A percentile compares a stretch with the other conserved stretches of the same genome.
Conservation (phyloP, 2,888 invertebrate species). For the Morpho achilles region DNA sequence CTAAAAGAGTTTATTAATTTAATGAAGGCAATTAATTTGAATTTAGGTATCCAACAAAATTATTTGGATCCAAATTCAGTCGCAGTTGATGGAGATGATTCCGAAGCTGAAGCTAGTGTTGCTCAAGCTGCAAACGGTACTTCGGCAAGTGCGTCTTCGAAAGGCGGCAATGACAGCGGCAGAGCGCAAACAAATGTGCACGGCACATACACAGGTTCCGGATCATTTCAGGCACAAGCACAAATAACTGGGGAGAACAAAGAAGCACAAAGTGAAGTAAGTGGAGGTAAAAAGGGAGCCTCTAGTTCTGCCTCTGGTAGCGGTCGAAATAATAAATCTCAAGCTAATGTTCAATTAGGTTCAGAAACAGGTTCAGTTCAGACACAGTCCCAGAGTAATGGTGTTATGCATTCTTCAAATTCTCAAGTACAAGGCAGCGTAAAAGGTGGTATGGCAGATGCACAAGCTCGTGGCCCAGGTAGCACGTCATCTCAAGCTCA, state of each 20-base stretch:
- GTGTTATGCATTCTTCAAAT: constrained; percentile 86
- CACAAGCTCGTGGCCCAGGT: constrained; percentile 90
- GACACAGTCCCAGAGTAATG: constrained; percentile 87
- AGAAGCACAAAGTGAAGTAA: constrained; percentile 84
- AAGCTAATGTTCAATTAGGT: constrained; percentile 87
- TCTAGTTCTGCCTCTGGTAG: constrained; percentile 87
- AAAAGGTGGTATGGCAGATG: constrained; percentile 91
- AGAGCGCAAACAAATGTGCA: constrained; percentile 90
- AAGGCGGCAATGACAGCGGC: constrained; percentile 86
- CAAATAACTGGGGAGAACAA: constrained; percentile 87
- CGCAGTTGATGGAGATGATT: constrained; percentile 81
- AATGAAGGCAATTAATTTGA: neutral
- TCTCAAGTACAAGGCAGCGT: constrained; percentile 89
- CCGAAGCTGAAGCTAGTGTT: constrained; percentile 85
- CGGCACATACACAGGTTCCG: constrained; percentile 87
- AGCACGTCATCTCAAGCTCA: constrained; percentile 93
- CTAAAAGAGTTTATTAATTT: neutral
- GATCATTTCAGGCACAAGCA: constrained; percentile 90
- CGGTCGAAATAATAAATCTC: constrained; percentile 86
- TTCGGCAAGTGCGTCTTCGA: constrained; percentile 86
- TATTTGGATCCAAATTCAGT: constrained; percentile 58
- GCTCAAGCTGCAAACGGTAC: constrained; percentile 80
- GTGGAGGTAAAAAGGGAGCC: constrained; percentile 86
- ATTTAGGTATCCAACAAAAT: constrained; percentile 60
- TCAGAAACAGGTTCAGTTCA: constrained; percentile 87